Percentiles rank a stretch among this genome's conserved stretches.
Evolutionary conservation across 2,113 vertebrate genomes (phyloP).

Genomic region (Pachyramphus minor): DNA sequence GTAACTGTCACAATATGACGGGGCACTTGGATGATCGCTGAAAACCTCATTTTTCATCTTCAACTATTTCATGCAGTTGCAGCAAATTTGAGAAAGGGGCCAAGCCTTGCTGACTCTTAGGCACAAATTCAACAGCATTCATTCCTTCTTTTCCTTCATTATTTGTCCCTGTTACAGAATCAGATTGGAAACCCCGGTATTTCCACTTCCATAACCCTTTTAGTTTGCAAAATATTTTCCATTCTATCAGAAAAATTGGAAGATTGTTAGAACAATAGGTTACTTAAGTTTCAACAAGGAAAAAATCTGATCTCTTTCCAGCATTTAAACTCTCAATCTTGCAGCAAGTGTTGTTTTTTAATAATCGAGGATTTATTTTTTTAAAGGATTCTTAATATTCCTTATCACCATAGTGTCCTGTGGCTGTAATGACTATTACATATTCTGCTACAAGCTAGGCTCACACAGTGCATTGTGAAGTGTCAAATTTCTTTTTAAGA

Average conservation of each 20-base stretch:
- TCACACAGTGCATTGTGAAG: neutral
- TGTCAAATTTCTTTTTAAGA: neutral
- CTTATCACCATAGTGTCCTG: neutral
- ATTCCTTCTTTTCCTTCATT: neutral
- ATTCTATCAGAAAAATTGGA: neutral
- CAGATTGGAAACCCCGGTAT: neutral
- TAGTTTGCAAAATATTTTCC: neutral
- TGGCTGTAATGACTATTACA: neutral
- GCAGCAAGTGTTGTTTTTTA: neutral
- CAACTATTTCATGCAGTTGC: neutral
- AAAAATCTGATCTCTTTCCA: neutral
- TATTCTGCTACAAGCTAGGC: neutral
- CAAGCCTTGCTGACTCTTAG: neutral
- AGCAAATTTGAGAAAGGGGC: neutral
- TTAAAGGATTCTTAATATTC: neutral
- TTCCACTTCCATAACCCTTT: neutral
- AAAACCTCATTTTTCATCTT: neutral
- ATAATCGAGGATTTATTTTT: neutral
- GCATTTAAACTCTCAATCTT: neutral
- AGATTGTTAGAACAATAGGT: neutral
- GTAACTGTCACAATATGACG: neutral
- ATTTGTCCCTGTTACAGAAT: neutral
- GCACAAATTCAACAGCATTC: neutral
- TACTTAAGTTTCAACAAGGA: neutral
- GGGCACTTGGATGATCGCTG: neutral